Evolutionary conservation across 64 coral and sea anemone genomes (phyloP), one percentile per base, ranked within the genome.

Genomic region (Catalaphyllia jardinei): DNA sequence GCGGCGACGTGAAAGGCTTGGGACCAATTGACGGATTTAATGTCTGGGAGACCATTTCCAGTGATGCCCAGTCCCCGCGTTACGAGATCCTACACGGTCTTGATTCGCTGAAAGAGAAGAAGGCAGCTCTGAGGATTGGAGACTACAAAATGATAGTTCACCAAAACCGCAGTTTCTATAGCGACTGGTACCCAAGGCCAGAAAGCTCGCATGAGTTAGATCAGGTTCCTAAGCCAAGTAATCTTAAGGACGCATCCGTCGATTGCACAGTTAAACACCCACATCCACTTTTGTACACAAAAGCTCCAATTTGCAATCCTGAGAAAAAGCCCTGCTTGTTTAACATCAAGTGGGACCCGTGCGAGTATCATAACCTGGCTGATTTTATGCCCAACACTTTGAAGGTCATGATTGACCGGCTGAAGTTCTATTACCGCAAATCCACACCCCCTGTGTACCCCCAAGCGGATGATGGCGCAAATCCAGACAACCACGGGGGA

Each of bases 311-410:
- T 59, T 99, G 97, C 30, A 88, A 95, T 78, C 97, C 97, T 8
- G 86, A 89, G 15, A 93, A 90, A 81, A 93, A 92, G 57, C 97
- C 97, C 17, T 99, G 97, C 91, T 83, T 99, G 42, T 99, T 99
- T 59, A 99, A 99, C 65, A 99, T 99, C 79, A 99, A 99, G 38
- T 99, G 97, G 97, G 97, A 99, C 46, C 97, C 97, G 9, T 99
- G 97, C 62, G 97, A 99, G 71, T 99, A 99, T n/a, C 97, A 99
- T 71, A 99, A 99, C 60, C 60, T 99, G 31, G 97, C 97, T 13
- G 94, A 95, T 50, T 95, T 99, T 42, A 99, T 99, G 97, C 97
- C 97, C 9, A 99, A 95, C 61, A 99, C 97, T 19, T 46, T 99
- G 62, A 99, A 99, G 75, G 97, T 99, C 39, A 93, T 99, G 97